A percentile compares a stretch with the other conserved stretches of the same genome.
phyloP scores from a whole-genome alignment of 2,888 invertebrate genomes.

The Drosophila atripex region DNA sequence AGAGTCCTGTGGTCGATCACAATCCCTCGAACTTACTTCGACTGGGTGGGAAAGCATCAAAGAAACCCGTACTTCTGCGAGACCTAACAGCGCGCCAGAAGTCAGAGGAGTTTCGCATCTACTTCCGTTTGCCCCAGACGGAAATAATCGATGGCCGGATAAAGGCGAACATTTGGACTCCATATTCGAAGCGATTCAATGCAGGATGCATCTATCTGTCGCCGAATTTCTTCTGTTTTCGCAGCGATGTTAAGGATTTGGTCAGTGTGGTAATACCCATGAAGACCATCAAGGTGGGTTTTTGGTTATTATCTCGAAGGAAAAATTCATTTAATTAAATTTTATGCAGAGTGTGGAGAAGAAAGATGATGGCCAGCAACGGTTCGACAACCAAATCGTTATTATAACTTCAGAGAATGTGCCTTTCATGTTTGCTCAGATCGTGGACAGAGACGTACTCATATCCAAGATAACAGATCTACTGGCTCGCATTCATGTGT shows the following conservation, averaged over 20 bases:
- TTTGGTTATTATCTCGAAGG: neutral
- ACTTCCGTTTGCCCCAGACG: conserved; percentile 92
- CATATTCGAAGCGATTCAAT: conserved; percentile 95
- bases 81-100: conserved; percentile 97
- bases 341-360: conserved; percentile 81
- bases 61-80: conserved; percentile 96
- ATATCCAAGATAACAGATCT: conserved; percentile 95
- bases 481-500: conserved; percentile 87
- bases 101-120: conserved; percentile 94
- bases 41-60: conserved; percentile 91
- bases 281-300: conserved; percentile 88
- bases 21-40: conserved; percentile 94
- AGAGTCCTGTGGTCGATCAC: conserved; percentile 95
- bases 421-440: conserved; percentile 94
- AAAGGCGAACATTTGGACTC: conserved; percentile 93
- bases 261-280: conserved; percentile 95
- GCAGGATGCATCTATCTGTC: conserved; percentile 96
- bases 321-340: neutral
- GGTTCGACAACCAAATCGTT: conserved; percentile 86
- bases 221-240: conserved; percentile 97
- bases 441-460: conserved; percentile 94
- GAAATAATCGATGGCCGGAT: conserved; percentile 98
- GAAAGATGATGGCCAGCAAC: conserved; percentile 83
- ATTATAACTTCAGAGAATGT: conserved; percentile 92
- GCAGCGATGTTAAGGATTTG: conserved; percentile 92